Evolutionary conservation across 2,888 invertebrate species (phyloP).

Genomic region (Molanna angustata): DNA sequence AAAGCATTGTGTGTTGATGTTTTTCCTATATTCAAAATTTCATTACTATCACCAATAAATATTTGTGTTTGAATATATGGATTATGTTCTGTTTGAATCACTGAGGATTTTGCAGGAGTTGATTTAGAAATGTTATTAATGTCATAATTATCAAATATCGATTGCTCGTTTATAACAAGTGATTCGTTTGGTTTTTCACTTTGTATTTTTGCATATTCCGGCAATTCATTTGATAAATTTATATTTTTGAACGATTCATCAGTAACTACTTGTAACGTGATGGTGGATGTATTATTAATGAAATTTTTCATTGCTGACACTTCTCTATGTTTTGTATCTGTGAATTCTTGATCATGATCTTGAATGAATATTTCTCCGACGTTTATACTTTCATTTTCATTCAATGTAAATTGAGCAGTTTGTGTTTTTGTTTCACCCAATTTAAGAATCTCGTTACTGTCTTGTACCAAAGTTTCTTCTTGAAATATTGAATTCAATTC

Average conservation of each 20-base stretch:
- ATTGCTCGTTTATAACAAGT: constrained; percentile 17
- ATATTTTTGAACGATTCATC: not conserved
- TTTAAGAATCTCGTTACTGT: not conserved
- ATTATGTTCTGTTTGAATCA: constrained; percentile 13
- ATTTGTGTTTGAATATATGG: not conserved
- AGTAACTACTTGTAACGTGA: constrained; percentile 4
- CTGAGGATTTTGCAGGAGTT: not conserved
- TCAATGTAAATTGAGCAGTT: constrained; percentile 1
- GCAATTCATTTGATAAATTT: not conserved
- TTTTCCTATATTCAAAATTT: not conserved
- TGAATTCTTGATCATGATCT: constrained; percentile 16
- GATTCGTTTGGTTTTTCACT: constrained; percentile 21
- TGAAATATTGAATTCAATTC: constrained; percentile 15
- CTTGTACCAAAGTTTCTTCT: constrained; percentile 1
- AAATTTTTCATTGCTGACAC: constrained; percentile 20
- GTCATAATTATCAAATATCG: constrained; percentile 17
- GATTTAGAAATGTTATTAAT: not conserved
- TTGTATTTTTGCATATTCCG: constrained; percentile 17
- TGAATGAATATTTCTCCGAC: constrained; percentile 7
- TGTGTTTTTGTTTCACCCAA: not conserved
- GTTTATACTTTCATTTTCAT: not conserved
- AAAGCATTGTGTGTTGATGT: not conserved
- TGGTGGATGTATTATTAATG: constrained; percentile 21
- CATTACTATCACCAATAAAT: not conserved
- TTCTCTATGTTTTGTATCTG: constrained; percentile 6